Base-by-base conservation (phyloP, 2,113 vertebrate species). In the Chunga burmeisteri region DNA sequence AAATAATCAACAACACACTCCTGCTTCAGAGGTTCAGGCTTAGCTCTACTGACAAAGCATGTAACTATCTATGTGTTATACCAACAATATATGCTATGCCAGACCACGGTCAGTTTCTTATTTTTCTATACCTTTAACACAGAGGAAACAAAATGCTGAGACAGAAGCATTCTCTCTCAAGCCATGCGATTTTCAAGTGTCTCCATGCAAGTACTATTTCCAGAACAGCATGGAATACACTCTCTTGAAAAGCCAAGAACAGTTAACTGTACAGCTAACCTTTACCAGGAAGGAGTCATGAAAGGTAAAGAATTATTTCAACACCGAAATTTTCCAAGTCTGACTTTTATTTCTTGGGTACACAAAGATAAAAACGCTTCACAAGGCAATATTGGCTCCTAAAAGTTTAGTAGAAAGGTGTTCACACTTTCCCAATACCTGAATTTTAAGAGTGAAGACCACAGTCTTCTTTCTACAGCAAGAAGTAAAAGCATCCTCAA, bases 271-370 rank as follows among this genome's bases (percentile, higher is more conserved):
- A 52, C 1, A 1, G 40, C 44, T 68, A 74, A 68, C 11, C 49
- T 71, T 71, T 10, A 84, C 26, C 36, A 85, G 50, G 6, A 6
- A 78, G 27, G 75, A 82, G 61, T 63, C 62, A 63, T 7, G 14
- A 75, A 96, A 81, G 52, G 19, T 32, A 55, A 49, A 96, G 36
- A 90, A 85, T 26, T 44, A 53, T 34, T 91, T 79, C 78, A 53
- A 44, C 30, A 56, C 25, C 32, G 10, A 80, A 75, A 68, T 72
- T n/a, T 53, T 85, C 4, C 8, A 83, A 38, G 44, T n/a, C 38
- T 67, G 34, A 56, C 81, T 88, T 77, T 17, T 61, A 68, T 79
- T 82, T 94, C 40, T 70, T 36, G 11, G 53, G 25, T 25, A 75
- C 36, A 88, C 38, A 68, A 81, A 90, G 59, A 17, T 40, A 88